Evolutionary conservation across 2,797 vertebrate species (phyloP).

Genomic region (Phrynocephalus forsythii): DNA sequence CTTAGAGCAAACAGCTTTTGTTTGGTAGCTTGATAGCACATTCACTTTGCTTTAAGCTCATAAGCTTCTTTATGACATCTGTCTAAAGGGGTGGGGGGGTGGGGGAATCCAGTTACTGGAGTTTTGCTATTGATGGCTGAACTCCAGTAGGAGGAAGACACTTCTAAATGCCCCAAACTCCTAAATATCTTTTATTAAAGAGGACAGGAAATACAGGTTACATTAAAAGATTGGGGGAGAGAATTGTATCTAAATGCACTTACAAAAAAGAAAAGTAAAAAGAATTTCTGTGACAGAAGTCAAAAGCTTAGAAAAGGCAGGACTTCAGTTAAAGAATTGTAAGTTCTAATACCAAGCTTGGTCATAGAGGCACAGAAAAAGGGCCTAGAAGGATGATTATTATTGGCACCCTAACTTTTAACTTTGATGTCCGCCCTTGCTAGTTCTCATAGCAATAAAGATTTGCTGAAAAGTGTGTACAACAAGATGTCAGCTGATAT

Average conservation of each 20-base stretch:
- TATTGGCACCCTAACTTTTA: not conserved
- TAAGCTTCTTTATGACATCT: conserved; percentile 27
- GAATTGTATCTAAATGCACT: not conserved
- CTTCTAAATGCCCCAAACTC: not conserved
- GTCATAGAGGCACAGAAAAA: not conserved
- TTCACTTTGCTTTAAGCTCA: not conserved
- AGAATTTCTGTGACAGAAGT: not conserved
- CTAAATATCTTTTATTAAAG: not conserved
- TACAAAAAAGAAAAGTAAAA: not conserved
- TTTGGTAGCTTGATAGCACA: not conserved
- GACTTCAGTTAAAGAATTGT: not conserved
- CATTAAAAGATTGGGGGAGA: no score
- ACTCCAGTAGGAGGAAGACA: not conserved
- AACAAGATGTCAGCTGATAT: not conserved
- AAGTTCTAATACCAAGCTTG: not conserved
- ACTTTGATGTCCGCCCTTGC: not conserved
- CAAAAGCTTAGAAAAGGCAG: not conserved
- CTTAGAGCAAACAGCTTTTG: conserved; percentile 14
- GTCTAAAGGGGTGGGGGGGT: conserved; percentile 8
- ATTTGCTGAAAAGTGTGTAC: not conserved
- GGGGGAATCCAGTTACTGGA: not conserved
- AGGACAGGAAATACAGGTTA: not conserved
- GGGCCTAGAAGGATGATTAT: not conserved
- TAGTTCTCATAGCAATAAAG: not conserved
- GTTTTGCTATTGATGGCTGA: not conserved